Conservation (phyloP, 2,113 vertebrate species). For the Micronycteris hirsuta region DNA sequence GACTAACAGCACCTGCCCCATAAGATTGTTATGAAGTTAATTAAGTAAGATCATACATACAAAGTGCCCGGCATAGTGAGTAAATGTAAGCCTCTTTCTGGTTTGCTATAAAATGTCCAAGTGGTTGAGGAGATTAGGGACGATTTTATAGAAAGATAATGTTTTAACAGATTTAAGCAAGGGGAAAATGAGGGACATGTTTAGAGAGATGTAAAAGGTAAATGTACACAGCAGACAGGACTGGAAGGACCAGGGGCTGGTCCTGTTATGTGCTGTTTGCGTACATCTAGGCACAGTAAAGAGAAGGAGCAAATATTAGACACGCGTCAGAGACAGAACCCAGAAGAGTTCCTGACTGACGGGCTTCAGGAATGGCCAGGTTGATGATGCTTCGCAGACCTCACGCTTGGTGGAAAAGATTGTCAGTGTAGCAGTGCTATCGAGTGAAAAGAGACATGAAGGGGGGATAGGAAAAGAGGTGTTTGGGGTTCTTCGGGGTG, state of each 20-base stretch:
- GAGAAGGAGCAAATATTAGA: not conserved
- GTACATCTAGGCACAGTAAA: not conserved
- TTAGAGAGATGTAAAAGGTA: not conserved
- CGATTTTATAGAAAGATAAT: constrained; percentile 17
- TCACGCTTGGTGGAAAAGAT: not conserved
- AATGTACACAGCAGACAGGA: not conserved
- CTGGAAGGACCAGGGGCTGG: not conserved
- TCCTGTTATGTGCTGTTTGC: not conserved
- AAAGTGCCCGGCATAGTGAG: not conserved
- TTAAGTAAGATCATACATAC: not conserved
- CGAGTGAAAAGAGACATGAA: not conserved
- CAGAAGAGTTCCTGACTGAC: not conserved
- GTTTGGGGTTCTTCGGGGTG: not conserved
- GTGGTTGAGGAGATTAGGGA: not conserved
- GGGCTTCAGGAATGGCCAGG: not conserved
- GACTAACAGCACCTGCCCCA: not conserved
- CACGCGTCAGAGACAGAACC: not conserved
- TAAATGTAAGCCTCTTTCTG: not conserved
- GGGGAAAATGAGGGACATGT: not conserved
- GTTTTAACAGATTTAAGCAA: not conserved
- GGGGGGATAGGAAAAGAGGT: not conserved
- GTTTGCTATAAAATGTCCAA: not conserved
- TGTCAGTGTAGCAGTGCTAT: not conserved
- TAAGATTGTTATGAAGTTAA: not conserved
- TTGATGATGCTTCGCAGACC: not conserved